phyloP scores from a whole-genome alignment of 1,140 invertebrate genomes.

The Aphelenchoides avenae region DNA sequence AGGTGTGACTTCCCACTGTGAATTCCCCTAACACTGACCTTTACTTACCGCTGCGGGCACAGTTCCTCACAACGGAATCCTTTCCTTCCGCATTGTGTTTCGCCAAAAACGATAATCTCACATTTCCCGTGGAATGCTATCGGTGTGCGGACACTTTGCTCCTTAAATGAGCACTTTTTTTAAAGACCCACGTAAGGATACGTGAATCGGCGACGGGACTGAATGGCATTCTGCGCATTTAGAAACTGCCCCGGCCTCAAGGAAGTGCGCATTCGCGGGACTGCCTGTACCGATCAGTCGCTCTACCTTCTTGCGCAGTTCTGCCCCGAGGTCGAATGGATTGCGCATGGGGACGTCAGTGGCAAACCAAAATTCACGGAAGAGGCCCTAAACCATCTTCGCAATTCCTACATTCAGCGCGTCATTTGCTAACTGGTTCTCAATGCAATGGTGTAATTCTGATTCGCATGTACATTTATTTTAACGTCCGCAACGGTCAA shows the following conservation, averaged over 20 bases:
- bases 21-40: too few relatives aligned
- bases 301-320: conserved; percentile 54
- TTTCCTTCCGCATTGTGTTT: too few relatives aligned
- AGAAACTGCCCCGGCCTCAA: conserved; percentile 44
- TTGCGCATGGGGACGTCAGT: conserved; percentile 55
- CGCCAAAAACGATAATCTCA: neutral
- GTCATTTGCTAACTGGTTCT: conserved; percentile 50
- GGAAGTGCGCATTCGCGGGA: conserved; percentile 54
- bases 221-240: too few relatives aligned
- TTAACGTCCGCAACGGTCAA: too few relatives aligned
- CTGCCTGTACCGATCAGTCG: conserved; percentile 54
- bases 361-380: conserved; percentile 55
- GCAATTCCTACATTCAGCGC: conserved; percentile 54
- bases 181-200: neutral
- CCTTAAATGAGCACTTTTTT: neutral
- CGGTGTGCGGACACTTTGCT: neutral
- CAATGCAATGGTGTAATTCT: too few relatives aligned
- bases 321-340: conserved; percentile 55
- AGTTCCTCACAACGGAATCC: too few relatives aligned
- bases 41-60: too few relatives aligned
- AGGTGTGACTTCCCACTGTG: neutral
- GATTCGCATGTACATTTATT: too few relatives aligned
- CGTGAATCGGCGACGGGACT: too few relatives aligned
- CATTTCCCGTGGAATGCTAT: neutral
- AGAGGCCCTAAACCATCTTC: conserved; percentile 48